Conservation (phyloP, 1,140 invertebrate species). For the Megathymus violae region DNA sequence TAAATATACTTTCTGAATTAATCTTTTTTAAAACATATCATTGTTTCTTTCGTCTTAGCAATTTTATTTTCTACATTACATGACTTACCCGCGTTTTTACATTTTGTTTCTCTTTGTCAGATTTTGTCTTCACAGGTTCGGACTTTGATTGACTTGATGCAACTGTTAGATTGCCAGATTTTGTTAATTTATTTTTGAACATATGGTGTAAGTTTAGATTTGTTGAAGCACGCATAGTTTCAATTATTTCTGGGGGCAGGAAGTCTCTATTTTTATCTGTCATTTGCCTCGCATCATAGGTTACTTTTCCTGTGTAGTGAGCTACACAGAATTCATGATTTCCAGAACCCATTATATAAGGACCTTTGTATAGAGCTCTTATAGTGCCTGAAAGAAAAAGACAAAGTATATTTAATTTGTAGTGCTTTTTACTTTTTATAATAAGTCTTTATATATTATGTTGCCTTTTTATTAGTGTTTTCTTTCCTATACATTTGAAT, state of each 20-base stretch:
- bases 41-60: constrained; percentile 1
- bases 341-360: constrained; percentile 86
- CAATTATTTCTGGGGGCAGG: constrained; percentile 93
- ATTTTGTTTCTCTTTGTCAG: constrained; percentile 81
- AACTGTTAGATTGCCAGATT: constrained; percentile 90
- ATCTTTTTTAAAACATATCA: too few species aligned
- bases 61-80: too few species aligned
- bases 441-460: too few species aligned
- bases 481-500: too few species aligned
- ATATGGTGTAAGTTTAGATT: constrained; percentile 89
- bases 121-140: constrained; percentile 80
- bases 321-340: constrained; percentile 90
- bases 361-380: constrained; percentile 80
- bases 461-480: not conserved
- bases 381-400: constrained; percentile 80
- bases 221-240: constrained; percentile 90
- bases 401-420: too few species aligned
- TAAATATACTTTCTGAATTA: too few species aligned
- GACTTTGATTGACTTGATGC: constrained; percentile 67
- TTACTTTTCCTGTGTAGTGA: constrained; percentile 93
- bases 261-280: constrained; percentile 95
- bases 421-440: too few species aligned
- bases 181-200: constrained; percentile 94
- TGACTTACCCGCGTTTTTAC: constrained; percentile 69
- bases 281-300: constrained; percentile 92